phyloP scores from a whole-genome alignment of 2,797 vertebrate genomes.

The Tadarida brasiliensis region DNA sequence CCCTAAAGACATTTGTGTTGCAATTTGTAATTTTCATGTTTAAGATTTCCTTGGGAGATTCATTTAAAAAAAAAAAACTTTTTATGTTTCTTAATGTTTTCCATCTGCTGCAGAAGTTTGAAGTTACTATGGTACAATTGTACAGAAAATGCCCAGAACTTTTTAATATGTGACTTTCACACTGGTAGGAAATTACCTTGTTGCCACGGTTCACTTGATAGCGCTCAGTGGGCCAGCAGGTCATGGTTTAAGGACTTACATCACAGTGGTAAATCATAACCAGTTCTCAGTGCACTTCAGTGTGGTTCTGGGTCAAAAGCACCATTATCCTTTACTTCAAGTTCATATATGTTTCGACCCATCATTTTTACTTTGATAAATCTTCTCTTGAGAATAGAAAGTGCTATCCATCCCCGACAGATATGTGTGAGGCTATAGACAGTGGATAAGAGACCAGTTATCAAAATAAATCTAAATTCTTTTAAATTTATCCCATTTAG shows the following conservation, averaged over 20 bases:
- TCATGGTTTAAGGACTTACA: conserved; percentile 63
- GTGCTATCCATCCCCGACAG: conserved; percentile 32
- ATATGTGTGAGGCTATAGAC: not conserved
- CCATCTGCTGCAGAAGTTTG: conserved; percentile 47
- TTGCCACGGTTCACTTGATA: conserved; percentile 42
- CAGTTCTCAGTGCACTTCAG: conserved; percentile 21
- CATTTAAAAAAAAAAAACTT: not conserved
- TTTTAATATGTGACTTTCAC: conserved; percentile 68
- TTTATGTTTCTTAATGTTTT: conserved; percentile 52
- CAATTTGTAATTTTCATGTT: conserved; percentile 6
- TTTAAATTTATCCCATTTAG: not conserved
- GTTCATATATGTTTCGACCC: conserved; percentile 40
- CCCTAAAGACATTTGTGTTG: not conserved
- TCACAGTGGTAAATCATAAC: conserved; percentile 64
- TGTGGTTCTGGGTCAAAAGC: conserved; percentile 62
- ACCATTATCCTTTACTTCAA: conserved; percentile 62
- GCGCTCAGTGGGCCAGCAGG: not conserved
- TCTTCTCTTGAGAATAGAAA: conserved; percentile 61
- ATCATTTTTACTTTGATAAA: conserved; percentile 67
- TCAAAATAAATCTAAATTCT: conserved; percentile 22
- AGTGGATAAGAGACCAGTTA: not conserved
- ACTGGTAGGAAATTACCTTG: conserved; percentile 63
- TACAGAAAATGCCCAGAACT: conserved; percentile 4
- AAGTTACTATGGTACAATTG: not conserved
- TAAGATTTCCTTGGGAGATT: conserved; percentile 40